Conservation (phyloP, 2,113 vertebrate genomes). For the Budorcas taxicolor region DNA sequence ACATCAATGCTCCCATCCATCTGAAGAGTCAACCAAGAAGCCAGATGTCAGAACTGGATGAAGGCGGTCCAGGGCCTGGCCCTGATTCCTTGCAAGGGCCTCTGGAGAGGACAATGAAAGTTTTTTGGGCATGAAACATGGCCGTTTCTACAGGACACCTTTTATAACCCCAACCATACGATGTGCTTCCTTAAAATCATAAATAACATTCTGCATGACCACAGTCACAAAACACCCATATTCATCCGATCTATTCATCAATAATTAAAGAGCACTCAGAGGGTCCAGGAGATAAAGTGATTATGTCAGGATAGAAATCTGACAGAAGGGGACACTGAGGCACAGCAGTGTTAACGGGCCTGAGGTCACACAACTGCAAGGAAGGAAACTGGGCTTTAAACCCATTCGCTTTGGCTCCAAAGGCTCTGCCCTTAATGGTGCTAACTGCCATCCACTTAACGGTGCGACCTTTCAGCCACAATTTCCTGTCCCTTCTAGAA, state of each 20-base stretch:
- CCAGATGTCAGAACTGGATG: slow-evolving; percentile 67
- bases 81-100: slow-evolving; percentile 56
- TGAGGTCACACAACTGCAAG: background rate
- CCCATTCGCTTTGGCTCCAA: background rate
- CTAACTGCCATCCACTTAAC: background rate
- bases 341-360: background rate
- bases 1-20: slow-evolving; percentile 64
- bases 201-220: background rate
- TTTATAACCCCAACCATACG: background rate
- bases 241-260: background rate
- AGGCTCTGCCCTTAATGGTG: background rate
- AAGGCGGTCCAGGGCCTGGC: slow-evolving; percentile 59
- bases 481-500: background rate
- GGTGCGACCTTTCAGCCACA: background rate
- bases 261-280: background rate
- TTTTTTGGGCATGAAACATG: slow-evolving; percentile 39
- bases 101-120: slow-evolving; percentile 63
- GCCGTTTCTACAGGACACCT: background rate
- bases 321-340: background rate
- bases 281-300: background rate
- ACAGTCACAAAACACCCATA: background rate
- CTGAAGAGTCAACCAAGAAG: slow-evolving; percentile 67
- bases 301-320: background rate
- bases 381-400: background rate
- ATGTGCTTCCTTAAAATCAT: background rate